Percentiles rank a stretch among this genome's conserved stretches.
Evolutionary conservation across 1,140 invertebrate genomes (phyloP).

Genomic region (Octopus sinensis): DNA sequence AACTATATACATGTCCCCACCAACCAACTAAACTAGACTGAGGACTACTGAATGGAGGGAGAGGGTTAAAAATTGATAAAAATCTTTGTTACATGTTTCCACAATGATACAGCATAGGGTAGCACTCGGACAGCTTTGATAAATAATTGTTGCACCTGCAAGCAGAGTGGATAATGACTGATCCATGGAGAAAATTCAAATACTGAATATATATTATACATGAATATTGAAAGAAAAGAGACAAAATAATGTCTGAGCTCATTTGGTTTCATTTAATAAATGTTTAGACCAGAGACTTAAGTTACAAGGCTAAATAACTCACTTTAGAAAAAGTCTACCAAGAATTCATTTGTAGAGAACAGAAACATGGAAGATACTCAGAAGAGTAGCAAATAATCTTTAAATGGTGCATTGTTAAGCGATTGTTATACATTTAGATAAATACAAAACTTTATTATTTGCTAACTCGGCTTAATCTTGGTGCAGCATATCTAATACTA

Average conservation of each 20-base stretch:
- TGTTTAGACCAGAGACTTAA: too few relatives aligned
- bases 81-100: conserved; percentile 48
- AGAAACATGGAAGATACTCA: too few relatives aligned
- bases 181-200: neutral
- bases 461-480: too few relatives aligned
- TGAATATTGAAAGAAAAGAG: neutral
- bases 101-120: conserved; percentile 37
- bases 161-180: neutral
- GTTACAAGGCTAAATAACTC: too few relatives aligned
- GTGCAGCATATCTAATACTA: too few relatives aligned
- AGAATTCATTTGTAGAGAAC: too few relatives aligned
- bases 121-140: conserved; percentile 34
- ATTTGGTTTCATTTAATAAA: too few relatives aligned
- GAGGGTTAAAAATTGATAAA: conserved; percentile 15
- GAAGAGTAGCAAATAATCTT: too few relatives aligned
- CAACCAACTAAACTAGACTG: neutral
- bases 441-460: too few relatives aligned
- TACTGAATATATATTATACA: neutral
- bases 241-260: neutral
- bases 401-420: too few relatives aligned
- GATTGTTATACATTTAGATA: too few relatives aligned
- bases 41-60: neutral
- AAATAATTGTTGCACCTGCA: conserved; percentile 37
- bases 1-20: neutral
- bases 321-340: too few relatives aligned